Conservation (phyloP, 2,888 invertebrate species). For the Xestia ashworthii region DNA sequence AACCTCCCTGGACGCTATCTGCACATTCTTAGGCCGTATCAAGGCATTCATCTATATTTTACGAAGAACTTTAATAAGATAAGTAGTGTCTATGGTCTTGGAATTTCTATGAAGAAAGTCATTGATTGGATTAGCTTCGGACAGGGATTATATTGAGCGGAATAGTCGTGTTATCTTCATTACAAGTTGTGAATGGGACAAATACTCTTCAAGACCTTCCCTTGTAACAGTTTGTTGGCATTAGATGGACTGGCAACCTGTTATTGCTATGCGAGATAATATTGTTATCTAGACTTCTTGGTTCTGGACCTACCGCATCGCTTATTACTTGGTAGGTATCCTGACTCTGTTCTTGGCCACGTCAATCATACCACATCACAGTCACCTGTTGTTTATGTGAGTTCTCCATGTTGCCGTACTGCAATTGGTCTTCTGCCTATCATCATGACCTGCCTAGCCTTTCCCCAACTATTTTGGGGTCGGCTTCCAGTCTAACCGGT, state of each 20-base stretch:
- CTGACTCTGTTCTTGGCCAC: background rate
- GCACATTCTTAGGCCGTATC: slow-evolving; percentile 54
- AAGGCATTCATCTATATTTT: slow-evolving; percentile 57
- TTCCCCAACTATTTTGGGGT: no score
- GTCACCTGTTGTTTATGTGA: background rate
- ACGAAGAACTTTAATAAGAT: slow-evolving; percentile 49
- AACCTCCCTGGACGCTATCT: slow-evolving; percentile 53
- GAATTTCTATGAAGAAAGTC: slow-evolving; percentile 56
- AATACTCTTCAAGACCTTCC: slow-evolving; percentile 15
- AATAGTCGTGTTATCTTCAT: slow-evolving; percentile 44
- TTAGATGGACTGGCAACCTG: slow-evolving; percentile 22
- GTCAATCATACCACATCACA: background rate
- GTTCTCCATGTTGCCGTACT: background rate
- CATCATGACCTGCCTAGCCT: no score
- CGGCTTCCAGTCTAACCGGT: no score
- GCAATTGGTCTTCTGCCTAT: background rate
- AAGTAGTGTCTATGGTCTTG: slow-evolving; percentile 35
- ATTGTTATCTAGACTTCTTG: slow-evolving; percentile 7
- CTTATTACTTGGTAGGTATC: background rate
- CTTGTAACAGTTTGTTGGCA: slow-evolving; percentile 29
- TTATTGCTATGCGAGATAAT: slow-evolving; percentile 20
- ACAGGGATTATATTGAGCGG: slow-evolving; percentile 36
- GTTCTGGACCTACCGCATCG: slow-evolving; percentile 23
- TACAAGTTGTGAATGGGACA: slow-evolving; percentile 48
- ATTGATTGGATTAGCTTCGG: slow-evolving; percentile 45